A percentile compares a stretch with the other conserved stretches of the same genome.
These are phyloP conservation scores for Eulemur rubriventer DNA, from an alignment of 2,797 vertebrate species.

Conservation along the genomic window DNA sequence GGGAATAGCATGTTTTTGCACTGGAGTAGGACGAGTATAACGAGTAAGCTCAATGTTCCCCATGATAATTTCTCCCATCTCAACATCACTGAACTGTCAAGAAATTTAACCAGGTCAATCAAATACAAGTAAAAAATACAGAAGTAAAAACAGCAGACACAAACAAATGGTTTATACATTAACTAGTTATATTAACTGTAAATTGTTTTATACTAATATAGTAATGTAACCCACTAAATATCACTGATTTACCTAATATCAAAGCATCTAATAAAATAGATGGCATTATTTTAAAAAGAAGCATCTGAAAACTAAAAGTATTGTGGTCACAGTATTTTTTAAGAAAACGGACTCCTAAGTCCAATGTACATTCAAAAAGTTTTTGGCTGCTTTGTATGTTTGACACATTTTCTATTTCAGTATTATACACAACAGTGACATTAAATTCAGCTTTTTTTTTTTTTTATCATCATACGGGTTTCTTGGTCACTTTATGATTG, in stretches of 20 bases:
- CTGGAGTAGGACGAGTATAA: slow-evolving; percentile 95
- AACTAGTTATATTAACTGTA: too few relatives aligned
- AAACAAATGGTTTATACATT: background rate
- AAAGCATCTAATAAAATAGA: too few relatives aligned
- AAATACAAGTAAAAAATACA: background rate
- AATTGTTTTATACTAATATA: background rate
- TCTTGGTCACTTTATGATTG: background rate
- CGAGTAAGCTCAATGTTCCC: slow-evolving; percentile 93
- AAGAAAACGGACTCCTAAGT: background rate
- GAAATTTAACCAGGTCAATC: background rate
- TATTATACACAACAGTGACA: background rate
- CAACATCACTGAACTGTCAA: slow-evolving; percentile 94
- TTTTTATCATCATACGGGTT: background rate
- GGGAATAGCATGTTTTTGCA: slow-evolving; percentile 97
- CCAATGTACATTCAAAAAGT: background rate
- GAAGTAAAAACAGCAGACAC: background rate
- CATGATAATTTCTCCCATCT: slow-evolving; percentile 99
- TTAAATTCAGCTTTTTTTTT: background rate
- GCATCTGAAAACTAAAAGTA: background rate
- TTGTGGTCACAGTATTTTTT: background rate
- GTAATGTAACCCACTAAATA: background rate
- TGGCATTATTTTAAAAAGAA: too few relatives aligned
- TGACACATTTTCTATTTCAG: background rate
- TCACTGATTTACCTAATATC: background rate
- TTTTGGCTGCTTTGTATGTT: background rate